These are phyloP conservation scores for Prosopocoilus inquinatus DNA, from an alignment of 2,888 invertebrate species.

Conservation along the genomic window DNA sequence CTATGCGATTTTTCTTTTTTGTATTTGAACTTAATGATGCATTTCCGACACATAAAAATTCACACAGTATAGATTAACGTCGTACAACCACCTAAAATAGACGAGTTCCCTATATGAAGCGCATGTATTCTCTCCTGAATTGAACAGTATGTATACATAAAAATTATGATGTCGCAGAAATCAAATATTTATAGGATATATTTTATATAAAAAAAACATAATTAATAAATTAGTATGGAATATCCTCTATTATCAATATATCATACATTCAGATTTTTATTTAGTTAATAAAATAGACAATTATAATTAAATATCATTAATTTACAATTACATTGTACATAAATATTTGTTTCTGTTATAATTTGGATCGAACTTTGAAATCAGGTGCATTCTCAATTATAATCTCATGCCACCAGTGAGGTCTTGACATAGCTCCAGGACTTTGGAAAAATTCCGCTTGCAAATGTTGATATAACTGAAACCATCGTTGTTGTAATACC, in stretches of 20 bases:
- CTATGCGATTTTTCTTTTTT: too few relatives aligned
- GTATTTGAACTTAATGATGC: too few relatives aligned
- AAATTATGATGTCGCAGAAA: too few relatives aligned
- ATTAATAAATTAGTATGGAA: too few relatives aligned
- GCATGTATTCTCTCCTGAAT: too few relatives aligned
- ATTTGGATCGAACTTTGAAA: constrained; percentile 34
- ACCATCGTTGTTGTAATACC: constrained; percentile 18
- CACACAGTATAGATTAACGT: too few relatives aligned
- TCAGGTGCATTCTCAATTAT: constrained; percentile 43
- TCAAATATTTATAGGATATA: too few relatives aligned
- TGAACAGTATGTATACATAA: too few relatives aligned
- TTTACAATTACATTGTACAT: constrained; percentile 17
- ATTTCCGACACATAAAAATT: too few relatives aligned
- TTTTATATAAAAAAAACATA: too few relatives aligned
- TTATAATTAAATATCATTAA: constrained; percentile 15
- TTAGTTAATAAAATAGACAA: constrained; percentile 21
- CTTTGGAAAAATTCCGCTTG: constrained; percentile 70
- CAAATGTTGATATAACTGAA: constrained; percentile 71
- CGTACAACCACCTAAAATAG: too few relatives aligned
- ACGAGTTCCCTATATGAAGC: too few relatives aligned
- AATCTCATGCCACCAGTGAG: constrained; percentile 71
- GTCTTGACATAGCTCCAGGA: constrained; percentile 67
- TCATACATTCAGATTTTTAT: constrained; percentile 1
- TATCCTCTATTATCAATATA: not conserved
- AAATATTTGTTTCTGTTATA: constrained; percentile 25